Evolutionary conservation across 2,113 vertebrate genomes (phyloP).

Genomic region (Sinocyclocheilus rhinocerous): DNA sequence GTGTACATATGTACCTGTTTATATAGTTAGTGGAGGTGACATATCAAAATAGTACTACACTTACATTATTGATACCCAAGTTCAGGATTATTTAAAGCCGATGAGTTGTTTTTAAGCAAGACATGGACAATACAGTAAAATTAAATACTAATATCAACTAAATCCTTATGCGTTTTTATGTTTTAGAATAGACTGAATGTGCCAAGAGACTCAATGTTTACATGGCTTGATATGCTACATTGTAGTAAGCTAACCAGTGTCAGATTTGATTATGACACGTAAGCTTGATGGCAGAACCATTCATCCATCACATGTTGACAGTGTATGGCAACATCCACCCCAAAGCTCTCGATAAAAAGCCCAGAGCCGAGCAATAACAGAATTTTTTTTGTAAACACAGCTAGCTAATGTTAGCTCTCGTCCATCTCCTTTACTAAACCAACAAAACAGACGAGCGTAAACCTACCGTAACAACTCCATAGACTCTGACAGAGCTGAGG

Average conservation of each 20-base stretch:
- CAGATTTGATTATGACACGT: conserved; percentile 3
- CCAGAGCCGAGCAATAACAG: not conserved
- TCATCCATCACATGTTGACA: not conserved
- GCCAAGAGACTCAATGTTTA: conserved; percentile 9
- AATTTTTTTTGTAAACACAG: conserved; percentile 24
- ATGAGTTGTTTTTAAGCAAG: not conserved
- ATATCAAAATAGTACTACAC: not conserved
- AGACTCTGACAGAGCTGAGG: not conserved
- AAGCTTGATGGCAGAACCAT: not conserved
- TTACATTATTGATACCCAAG: not conserved
- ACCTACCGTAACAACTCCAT: conserved; percentile 18
- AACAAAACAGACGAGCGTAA: not conserved
- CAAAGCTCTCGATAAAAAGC: not conserved
- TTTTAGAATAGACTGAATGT: not conserved
- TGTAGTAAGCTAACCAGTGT: not conserved
- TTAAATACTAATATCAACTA: not conserved
- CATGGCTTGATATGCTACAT: not conserved
- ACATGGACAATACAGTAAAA: not conserved
- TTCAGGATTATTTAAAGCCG: not conserved
- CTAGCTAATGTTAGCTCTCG: conserved; percentile 29
- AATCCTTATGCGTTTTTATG: not conserved
- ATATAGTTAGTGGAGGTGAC: not conserved
- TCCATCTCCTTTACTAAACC: not conserved
- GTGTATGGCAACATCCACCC: not conserved
- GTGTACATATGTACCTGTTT: not conserved